phyloP scores from a whole-genome alignment of 64 coral and sea anemone genomes.

The Montipora efflorescens region DNA sequence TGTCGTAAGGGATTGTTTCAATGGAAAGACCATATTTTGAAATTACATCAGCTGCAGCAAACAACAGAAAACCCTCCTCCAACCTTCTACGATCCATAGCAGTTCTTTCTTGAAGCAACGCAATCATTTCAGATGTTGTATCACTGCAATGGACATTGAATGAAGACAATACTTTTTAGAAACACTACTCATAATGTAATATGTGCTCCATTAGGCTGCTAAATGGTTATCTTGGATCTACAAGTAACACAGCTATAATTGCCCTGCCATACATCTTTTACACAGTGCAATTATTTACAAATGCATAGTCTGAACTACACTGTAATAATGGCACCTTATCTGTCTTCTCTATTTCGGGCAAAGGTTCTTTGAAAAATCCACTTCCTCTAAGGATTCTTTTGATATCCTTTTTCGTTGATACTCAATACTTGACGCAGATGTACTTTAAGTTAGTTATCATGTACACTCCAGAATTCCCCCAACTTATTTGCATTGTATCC shows the following conservation, averaged over 20 bases:
- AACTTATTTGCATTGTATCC: not conserved
- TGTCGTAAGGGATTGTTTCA: slow-evolving; percentile 28
- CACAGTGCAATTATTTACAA: not conserved
- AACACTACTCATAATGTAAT: not conserved
- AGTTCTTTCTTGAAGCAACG: slow-evolving; percentile 5
- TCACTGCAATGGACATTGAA: slow-evolving; percentile 8
- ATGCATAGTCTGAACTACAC: not conserved
- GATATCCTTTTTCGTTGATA: not conserved
- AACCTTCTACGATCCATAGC: slow-evolving; percentile 65
- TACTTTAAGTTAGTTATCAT: not conserved
- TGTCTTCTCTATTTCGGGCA: not conserved
- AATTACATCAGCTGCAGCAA: slow-evolving; percentile 18
- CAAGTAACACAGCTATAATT: not conserved
- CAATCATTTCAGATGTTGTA: slow-evolving; percentile 14
- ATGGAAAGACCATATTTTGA: slow-evolving; percentile 26
- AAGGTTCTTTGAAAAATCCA: not conserved
- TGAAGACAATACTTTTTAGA: not conserved
- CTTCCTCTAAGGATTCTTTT: not conserved
- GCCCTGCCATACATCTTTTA: not conserved
- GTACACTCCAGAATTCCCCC: not conserved
- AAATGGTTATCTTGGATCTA: not conserved
- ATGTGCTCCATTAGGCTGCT: not conserved
- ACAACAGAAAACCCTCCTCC: slow-evolving; percentile 75
- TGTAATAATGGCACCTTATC: not conserved
- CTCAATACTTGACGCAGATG: not conserved